Evolutionary conservation across 2,888 invertebrate species (phyloP).

Genomic region (Prosopocoilus inquinatus): DNA sequence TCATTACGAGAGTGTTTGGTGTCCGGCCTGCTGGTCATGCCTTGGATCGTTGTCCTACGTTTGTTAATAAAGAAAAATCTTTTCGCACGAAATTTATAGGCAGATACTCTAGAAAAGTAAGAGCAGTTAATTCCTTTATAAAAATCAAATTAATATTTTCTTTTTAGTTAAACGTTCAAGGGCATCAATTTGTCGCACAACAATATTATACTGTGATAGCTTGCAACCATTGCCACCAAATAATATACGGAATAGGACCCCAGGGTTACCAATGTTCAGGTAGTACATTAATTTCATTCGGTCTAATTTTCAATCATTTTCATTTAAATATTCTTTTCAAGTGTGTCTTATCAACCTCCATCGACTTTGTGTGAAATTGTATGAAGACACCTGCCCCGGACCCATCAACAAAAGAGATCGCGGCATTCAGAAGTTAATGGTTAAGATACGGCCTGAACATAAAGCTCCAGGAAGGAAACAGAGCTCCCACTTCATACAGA

Average conservation of each 20-base stretch:
- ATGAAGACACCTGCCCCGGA: constrained; percentile 50
- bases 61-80: constrained; percentile 82
- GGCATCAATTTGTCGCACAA: constrained; percentile 86
- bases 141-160: constrained; percentile 3
- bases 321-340: constrained; percentile 22
- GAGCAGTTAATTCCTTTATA: constrained; percentile 1
- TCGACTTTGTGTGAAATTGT: constrained; percentile 47
- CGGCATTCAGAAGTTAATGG: constrained; percentile 43
- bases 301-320: background rate
- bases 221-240: constrained; percentile 90
- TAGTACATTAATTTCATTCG: constrained; percentile 48
- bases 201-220: constrained; percentile 87
- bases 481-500: constrained; percentile 49
- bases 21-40: constrained; percentile 61
- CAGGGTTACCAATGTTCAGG: constrained; percentile 96
- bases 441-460: constrained; percentile 42
- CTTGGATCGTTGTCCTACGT: constrained; percentile 77
- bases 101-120: constrained; percentile 62
- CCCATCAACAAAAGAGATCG: constrained; percentile 48
- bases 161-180: constrained; percentile 69
- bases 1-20: constrained; percentile 74
- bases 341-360: constrained; percentile 50
- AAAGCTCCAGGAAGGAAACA: constrained; percentile 49
- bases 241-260: constrained; percentile 93
- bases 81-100: constrained; percentile 64